Evolutionary conservation across 1,140 invertebrate genomes (phyloP).

Genomic region (Phthorimaea operculella): DNA sequence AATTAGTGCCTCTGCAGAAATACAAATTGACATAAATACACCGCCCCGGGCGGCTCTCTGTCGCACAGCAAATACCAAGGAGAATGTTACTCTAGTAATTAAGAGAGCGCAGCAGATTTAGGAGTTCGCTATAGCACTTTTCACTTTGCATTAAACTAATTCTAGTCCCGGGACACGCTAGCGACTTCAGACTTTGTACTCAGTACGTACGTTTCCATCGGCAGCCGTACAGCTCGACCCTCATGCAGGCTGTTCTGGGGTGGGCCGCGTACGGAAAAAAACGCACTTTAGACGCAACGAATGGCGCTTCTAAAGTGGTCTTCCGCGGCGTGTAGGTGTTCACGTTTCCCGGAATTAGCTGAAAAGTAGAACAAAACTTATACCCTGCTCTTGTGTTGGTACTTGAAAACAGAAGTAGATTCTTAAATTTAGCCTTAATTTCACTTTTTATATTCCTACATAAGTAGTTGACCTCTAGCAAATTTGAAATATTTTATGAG

Average conservation of each 20-base stretch:
- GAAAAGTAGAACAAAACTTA: slow-evolving; percentile 41
- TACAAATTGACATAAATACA: slow-evolving; percentile 28
- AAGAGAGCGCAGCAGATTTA: background rate
- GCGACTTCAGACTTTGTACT: slow-evolving; percentile 23
- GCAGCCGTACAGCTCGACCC: slow-evolving; percentile 91
- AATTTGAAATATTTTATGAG: too few species aligned
- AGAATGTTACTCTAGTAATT: background rate
- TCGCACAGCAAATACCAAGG: slow-evolving; percentile 19
- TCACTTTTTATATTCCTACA: too few species aligned
- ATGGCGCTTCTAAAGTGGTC: slow-evolving; percentile 82
- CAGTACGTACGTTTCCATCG: slow-evolving; percentile 83
- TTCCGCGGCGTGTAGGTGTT: slow-evolving; percentile 87
- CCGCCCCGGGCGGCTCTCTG: slow-evolving; percentile 36
- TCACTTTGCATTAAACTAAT: background rate
- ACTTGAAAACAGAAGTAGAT: too few species aligned
- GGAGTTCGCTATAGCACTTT: slow-evolving; percentile 22
- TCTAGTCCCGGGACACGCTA: slow-evolving; percentile 39
- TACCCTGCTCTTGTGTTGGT: too few species aligned
- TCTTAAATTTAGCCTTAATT: too few species aligned
- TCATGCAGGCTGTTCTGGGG: slow-evolving; percentile 90
- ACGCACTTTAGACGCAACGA: slow-evolving; percentile 86
- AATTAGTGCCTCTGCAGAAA: slow-evolving; percentile 76
- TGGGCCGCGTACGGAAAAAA: slow-evolving; percentile 91
- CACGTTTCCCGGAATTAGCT: slow-evolving; percentile 87
- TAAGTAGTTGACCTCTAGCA: too few species aligned